Evolutionary conservation across 2,113 vertebrate genomes (phyloP).

Genomic region (Equus przewalskii): DNA sequence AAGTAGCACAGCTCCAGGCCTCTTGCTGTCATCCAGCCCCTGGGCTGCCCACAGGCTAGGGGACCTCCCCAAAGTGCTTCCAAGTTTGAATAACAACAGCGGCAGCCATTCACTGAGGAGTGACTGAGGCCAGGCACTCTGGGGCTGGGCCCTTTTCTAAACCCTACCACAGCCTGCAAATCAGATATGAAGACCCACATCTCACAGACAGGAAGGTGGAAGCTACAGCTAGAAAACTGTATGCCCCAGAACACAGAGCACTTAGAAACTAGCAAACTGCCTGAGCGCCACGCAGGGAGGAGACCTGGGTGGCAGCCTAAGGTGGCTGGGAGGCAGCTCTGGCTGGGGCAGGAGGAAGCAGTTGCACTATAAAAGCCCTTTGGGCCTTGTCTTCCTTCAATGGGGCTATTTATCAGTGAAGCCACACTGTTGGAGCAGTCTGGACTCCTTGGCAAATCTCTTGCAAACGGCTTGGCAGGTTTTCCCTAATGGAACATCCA

Average conservation of each 20-base stretch:
- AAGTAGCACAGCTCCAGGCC: too few relatives aligned
- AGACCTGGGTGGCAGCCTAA: not conserved
- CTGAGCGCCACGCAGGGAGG: not conserved
- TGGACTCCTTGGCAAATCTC: conserved; percentile 51
- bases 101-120: not conserved
- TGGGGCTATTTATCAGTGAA: conserved; percentile 59
- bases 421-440: not conserved
- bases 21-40: not conserved
- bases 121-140: not conserved
- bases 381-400: conserved; percentile 67
- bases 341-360: not conserved
- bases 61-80: not conserved
- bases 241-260: not conserved
- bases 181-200: too few relatives aligned
- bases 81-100: not conserved
- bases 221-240: not conserved
- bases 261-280: not conserved
- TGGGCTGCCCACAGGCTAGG: not conserved
- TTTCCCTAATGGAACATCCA: conserved; percentile 61
- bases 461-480: conserved; percentile 65
- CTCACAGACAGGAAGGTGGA: not conserved
- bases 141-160: not conserved
- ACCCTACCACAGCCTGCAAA: not conserved
- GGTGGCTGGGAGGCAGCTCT: not conserved
- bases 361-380: conserved; percentile 54